A percentile compares a stretch with the other conserved stretches of the same genome.
These are phyloP conservation scores for Timema cristinae DNA, from an alignment of 2,888 invertebrate genomes.

Conservation along the genomic window DNA sequence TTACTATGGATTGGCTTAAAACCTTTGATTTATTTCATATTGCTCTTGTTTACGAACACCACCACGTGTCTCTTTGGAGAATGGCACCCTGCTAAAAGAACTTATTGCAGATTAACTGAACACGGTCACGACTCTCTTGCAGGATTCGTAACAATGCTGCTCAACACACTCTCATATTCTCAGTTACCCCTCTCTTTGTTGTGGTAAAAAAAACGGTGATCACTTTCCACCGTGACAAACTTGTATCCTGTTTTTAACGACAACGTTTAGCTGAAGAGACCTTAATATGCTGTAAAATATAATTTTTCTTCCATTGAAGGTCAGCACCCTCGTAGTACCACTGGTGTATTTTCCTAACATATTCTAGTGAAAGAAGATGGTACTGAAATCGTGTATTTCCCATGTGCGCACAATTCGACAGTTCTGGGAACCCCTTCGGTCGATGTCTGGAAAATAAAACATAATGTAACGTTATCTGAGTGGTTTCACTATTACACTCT, in stretches of 20 bases:
- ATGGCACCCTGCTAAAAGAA: neutral
- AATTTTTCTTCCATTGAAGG: slow-evolving; percentile 4
- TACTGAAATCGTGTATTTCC: neutral
- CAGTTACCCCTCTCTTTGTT: neutral
- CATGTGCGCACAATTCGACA: neutral
- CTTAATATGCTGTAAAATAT: neutral
- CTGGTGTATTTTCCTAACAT: neutral
- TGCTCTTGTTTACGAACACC: neutral
- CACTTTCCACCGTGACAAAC: neutral
- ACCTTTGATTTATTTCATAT: neutral
- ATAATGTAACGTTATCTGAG: too few relatives aligned
- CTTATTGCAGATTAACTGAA: neutral
- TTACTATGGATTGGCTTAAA: neutral
- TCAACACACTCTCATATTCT: neutral
- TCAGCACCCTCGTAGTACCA: neutral
- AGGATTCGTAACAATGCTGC: slow-evolving; percentile 7
- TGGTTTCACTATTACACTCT: too few relatives aligned
- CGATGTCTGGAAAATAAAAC: neutral
- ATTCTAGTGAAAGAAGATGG: neutral
- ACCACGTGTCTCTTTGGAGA: neutral
- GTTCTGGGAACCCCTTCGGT: neutral
- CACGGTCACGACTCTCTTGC: neutral
- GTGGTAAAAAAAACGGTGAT: neutral
- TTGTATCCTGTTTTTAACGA: neutral
- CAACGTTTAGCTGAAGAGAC: slow-evolving; percentile 7